Percentiles rank a stretch among this genome's conserved stretches.
phyloP scores from a whole-genome alignment of 2,113 vertebrate genomes.

The Cisticola juncidis region DNA sequence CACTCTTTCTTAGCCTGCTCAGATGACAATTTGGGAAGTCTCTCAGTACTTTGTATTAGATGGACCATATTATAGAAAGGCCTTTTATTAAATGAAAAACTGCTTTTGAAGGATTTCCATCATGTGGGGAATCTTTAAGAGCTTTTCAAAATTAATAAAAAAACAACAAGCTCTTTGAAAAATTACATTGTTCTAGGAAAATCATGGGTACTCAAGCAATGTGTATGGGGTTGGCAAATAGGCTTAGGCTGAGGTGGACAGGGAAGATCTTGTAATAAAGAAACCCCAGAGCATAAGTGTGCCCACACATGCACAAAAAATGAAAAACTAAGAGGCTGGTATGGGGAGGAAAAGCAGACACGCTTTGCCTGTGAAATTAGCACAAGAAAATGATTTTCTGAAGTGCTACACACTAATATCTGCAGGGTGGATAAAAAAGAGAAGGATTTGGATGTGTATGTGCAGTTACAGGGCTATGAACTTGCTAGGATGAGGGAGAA shows the following conservation, averaged over 20 bases:
- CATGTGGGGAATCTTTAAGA: neutral
- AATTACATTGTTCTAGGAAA: neutral
- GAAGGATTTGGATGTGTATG: accelerated
- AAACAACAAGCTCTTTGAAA: neutral
- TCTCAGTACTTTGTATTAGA: neutral
- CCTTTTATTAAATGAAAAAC: neutral
- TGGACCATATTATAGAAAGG: neutral
- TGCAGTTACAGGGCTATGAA: neutral
- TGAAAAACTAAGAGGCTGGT: neutral
- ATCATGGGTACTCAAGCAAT: neutral
- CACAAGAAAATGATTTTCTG: neutral
- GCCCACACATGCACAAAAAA: neutral
- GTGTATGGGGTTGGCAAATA: neutral
- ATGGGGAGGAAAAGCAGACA: neutral
- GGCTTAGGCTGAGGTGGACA: neutral
- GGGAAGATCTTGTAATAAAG: neutral
- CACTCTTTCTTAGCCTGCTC: neutral
- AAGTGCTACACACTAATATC: neutral
- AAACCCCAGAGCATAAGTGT: accelerated
- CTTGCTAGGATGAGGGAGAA: neutral
- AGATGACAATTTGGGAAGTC: neutral
- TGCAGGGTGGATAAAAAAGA: neutral
- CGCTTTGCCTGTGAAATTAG: neutral
- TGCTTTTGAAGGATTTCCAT: neutral
- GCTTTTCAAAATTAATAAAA: neutral